Evolutionary conservation across 2,113 vertebrate species (phyloP).

Genomic region (Chinchilla lanigera): DNA sequence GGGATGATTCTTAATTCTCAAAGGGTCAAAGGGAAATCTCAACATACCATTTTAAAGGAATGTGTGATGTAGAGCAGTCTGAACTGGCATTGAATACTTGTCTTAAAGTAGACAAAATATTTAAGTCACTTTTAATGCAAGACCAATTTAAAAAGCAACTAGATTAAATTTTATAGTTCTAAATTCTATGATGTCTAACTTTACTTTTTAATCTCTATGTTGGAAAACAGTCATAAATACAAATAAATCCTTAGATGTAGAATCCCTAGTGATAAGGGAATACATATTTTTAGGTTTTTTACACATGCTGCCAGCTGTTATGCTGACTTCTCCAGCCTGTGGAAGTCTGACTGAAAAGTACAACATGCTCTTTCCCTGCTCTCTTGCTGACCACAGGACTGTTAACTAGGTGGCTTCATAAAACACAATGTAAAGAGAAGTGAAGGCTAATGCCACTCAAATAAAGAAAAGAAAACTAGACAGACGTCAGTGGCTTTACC

Average conservation of each 20-base stretch:
- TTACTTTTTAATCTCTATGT: not conserved
- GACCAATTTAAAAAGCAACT: slow-evolving; percentile 30
- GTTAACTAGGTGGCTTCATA: not conserved
- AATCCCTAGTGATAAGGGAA: not conserved
- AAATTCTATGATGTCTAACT: not conserved
- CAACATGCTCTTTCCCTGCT: not conserved
- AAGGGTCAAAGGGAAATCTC: not conserved
- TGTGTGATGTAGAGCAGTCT: not conserved
- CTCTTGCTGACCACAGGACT: not conserved
- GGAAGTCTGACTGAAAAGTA: not conserved
- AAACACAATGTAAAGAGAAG: slow-evolving; percentile 28
- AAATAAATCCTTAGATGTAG: slow-evolving; percentile 42
- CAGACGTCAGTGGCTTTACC: slow-evolving; percentile 85
- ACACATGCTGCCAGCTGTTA: not conserved
- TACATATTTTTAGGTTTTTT: not conserved
- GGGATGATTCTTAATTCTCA: not conserved
- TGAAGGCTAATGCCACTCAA: not conserved
- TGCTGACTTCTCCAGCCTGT: not conserved
- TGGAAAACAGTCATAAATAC: not conserved
- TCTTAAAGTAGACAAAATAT: slow-evolving; percentile 27
- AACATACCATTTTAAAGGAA: slow-evolving; percentile 24
- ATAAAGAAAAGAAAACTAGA: not conserved
- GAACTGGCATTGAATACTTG: not conserved
- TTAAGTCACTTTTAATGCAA: slow-evolving; percentile 39
- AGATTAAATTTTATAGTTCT: slow-evolving; percentile 10